Evolutionary conservation across 1,140 invertebrate genomes (phyloP).

Genomic region (Eumaeus atala): DNA sequence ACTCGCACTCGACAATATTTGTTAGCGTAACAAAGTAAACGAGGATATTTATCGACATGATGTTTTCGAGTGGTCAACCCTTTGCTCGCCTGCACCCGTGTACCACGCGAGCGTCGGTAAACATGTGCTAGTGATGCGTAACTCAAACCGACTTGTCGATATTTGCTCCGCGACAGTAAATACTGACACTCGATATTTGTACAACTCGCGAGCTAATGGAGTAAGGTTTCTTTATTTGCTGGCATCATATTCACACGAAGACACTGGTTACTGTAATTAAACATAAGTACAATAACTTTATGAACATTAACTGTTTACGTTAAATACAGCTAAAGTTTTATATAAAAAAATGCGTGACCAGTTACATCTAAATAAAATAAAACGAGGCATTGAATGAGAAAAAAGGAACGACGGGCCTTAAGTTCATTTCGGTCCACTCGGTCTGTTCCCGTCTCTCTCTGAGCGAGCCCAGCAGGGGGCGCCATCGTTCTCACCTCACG

Average conservation of each 20-base stretch:
- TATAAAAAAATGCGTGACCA: slow-evolving; percentile 29
- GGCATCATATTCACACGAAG: slow-evolving; percentile 50
- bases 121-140: slow-evolving; percentile 71
- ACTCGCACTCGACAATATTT: slow-evolving; percentile 54
- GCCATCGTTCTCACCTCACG: slow-evolving; percentile 71
- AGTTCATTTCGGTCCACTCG: slow-evolving; percentile 66
- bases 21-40: slow-evolving; percentile 59
- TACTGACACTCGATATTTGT: slow-evolving; percentile 65
- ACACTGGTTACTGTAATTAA: slow-evolving; percentile 60
- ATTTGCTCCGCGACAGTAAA: slow-evolving; percentile 63
- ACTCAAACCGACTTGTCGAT: slow-evolving; percentile 70
- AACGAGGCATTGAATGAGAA: slow-evolving; percentile 47
- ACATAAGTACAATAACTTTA: not conserved
- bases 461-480: slow-evolving; percentile 63
- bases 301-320: too few relatives aligned
- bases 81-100: slow-evolving; percentile 51
- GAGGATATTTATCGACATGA: slow-evolving; percentile 63
- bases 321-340: not conserved
- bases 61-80: slow-evolving; percentile 60
- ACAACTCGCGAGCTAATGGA: slow-evolving; percentile 61
- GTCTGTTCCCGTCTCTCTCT: slow-evolving; percentile 62
- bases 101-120: slow-evolving; percentile 47
- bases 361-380: slow-evolving; percentile 50
- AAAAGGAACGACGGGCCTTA: slow-evolving; percentile 63
- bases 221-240: slow-evolving; percentile 49